Conservation (phyloP, 1,140 invertebrate species). For the Leucophenga varia region DNA sequence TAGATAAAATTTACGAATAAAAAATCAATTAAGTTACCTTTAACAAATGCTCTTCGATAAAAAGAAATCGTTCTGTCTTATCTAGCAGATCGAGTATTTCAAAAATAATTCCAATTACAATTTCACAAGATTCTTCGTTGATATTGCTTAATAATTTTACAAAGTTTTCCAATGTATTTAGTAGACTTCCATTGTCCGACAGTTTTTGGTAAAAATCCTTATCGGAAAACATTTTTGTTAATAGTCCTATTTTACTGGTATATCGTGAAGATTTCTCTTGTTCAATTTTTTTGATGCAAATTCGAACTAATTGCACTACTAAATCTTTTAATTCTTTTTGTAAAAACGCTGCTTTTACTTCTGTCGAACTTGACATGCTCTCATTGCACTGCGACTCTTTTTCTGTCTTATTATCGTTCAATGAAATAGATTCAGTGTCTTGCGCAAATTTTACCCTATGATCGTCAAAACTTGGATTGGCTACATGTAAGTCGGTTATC, state of each 20-base stretch:
- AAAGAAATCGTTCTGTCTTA: slow-evolving; percentile 56
- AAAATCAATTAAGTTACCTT: background rate
- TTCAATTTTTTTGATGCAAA: slow-evolving; percentile 59
- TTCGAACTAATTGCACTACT: slow-evolving; percentile 58
- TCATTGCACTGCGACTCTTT: too few species aligned
- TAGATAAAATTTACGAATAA: slow-evolving; percentile 1
- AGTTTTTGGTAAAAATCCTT: slow-evolving; percentile 32
- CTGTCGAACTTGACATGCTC: too few species aligned
- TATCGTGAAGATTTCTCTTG: slow-evolving; percentile 32
- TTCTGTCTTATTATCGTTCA: too few species aligned
- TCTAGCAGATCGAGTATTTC: slow-evolving; percentile 60
- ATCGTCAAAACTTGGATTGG: slow-evolving; percentile 37
- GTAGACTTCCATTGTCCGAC: slow-evolving; percentile 40
- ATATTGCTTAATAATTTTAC: slow-evolving; percentile 56
- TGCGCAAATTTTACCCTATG: slow-evolving; percentile 40
- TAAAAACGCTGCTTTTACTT: slow-evolving; percentile 34
- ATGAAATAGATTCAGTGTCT: too few species aligned
- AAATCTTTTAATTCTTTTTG: slow-evolving; percentile 58
- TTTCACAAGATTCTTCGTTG: slow-evolving; percentile 54
- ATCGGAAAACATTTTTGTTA: slow-evolving; percentile 42
- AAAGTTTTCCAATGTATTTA: slow-evolving; percentile 59
- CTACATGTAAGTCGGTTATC: slow-evolving; percentile 38
- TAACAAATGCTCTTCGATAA: slow-evolving; percentile 56
- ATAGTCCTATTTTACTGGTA: slow-evolving; percentile 28
- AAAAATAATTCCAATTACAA: slow-evolving; percentile 63